phyloP scores from a whole-genome alignment of 2,888 invertebrate species.

The Dicranocentrus wangi region DNA sequence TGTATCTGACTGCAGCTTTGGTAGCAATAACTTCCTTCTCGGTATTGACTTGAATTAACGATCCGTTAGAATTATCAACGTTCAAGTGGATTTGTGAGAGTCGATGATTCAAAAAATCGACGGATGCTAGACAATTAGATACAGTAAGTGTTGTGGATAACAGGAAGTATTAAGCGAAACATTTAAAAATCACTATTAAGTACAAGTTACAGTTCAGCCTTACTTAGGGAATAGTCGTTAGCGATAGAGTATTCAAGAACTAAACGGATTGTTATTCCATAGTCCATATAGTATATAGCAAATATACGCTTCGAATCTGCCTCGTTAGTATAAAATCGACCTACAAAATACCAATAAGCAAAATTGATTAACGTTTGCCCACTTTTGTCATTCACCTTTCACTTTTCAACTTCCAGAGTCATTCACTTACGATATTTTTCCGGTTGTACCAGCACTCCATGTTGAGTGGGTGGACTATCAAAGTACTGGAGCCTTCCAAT shows the following conservation, averaged over 20 bases:
- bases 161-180: no score
- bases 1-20: slow-evolving; percentile 56
- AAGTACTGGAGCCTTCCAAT: slow-evolving; percentile 56
- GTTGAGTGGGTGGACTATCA: slow-evolving; percentile 44
- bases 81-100: slow-evolving; percentile 58
- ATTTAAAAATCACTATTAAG: not conserved
- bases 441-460: slow-evolving; percentile 64
- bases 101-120: no score
- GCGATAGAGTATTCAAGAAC: slow-evolving; percentile 38
- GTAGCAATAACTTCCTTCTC: slow-evolving; percentile 54
- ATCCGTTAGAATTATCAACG: slow-evolving; percentile 68
- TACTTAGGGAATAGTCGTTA: slow-evolving; percentile 29
- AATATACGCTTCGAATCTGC: slow-evolving; percentile 1
- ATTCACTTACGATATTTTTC: slow-evolving; percentile 46
- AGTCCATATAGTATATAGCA: slow-evolving; percentile 34
- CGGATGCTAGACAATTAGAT: no score
- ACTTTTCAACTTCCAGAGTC: slow-evolving; percentile 1
- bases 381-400: not conserved
- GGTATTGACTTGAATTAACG: slow-evolving; percentile 62
- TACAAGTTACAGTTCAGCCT: not conserved
- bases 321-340: not conserved
- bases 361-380: not conserved
- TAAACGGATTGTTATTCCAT: not conserved
- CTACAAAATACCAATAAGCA: slow-evolving; percentile 8
- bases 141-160: no score